phyloP scores from a whole-genome alignment of 1,140 invertebrate species.

The Aphidius ervi region DNA sequence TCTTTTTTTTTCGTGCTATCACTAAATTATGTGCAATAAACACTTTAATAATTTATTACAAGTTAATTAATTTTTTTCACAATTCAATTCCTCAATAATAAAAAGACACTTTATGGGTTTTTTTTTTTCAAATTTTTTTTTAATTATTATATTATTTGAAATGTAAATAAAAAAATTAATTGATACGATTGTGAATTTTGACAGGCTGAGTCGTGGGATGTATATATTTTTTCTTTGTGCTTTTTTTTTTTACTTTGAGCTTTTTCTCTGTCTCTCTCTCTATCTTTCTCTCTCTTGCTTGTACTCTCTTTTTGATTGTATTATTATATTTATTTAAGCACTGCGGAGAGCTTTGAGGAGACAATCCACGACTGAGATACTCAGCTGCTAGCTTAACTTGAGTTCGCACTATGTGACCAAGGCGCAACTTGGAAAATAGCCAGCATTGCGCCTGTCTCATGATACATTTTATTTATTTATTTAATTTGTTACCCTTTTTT shows the following conservation, averaged over 20 bases:
- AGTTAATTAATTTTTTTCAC: too few species aligned
- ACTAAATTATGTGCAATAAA: too few species aligned
- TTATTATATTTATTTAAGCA: slow-evolving; percentile 1
- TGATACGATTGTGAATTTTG: slow-evolving; percentile 8
- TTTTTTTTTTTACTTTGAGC: slow-evolving; percentile 4
- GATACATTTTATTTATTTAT: too few species aligned
- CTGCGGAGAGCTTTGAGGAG: slow-evolving; percentile 4
- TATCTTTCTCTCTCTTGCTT: background rate
- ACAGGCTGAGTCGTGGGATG: slow-evolving; percentile 17
- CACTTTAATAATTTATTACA: too few species aligned
- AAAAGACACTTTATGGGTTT: too few species aligned
- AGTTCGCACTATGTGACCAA: slow-evolving; percentile 32
- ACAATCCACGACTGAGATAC: slow-evolving; percentile 19
- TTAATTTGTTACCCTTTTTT: too few species aligned
- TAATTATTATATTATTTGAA: too few species aligned
- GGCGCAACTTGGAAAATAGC: slow-evolving; percentile 46
- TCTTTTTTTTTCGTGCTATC: too few species aligned
- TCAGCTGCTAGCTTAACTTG: slow-evolving; percentile 29
- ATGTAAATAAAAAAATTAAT: background rate
- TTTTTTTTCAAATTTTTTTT: too few species aligned
- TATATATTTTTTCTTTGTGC: slow-evolving; percentile 8
- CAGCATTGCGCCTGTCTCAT: slow-evolving; percentile 45
- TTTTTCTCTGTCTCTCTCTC: slow-evolving; percentile 6
- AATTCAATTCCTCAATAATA: too few species aligned
- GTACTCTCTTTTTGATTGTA: background rate